Conservation (phyloP, 2,113 vertebrate species). For the Rattus norvegicus region GRCr8 NC_086023.1:142011501-142012000, state of each 20-base stretch:
- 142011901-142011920: not conserved
- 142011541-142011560: slow-evolving; percentile 88
- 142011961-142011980: not conserved
- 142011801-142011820: not conserved
- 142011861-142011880: not conserved
- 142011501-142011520: slow-evolving; percentile 89
- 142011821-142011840: not conserved
- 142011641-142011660: slow-evolving; percentile 90
- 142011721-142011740: slow-evolving; percentile 62
- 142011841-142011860: not conserved
- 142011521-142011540: slow-evolving; percentile 83
- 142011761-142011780: not conserved
- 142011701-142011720: slow-evolving; percentile 86
- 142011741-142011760: slow-evolving; percentile 77
- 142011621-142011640: slow-evolving; percentile 91
- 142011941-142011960: not conserved
- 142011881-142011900: not conserved
- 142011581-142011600: slow-evolving; percentile 84
- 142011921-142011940: not conserved
- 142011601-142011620: slow-evolving; percentile 84
- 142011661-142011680: slow-evolving; percentile 87
- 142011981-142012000: not conserved
- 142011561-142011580: slow-evolving; percentile 89
- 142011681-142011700: slow-evolving; percentile 75
- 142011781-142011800: not conserved